phyloP scores from a whole-genome alignment of 1,140 invertebrate genomes.

The Cecropterus lyciades region DNA sequence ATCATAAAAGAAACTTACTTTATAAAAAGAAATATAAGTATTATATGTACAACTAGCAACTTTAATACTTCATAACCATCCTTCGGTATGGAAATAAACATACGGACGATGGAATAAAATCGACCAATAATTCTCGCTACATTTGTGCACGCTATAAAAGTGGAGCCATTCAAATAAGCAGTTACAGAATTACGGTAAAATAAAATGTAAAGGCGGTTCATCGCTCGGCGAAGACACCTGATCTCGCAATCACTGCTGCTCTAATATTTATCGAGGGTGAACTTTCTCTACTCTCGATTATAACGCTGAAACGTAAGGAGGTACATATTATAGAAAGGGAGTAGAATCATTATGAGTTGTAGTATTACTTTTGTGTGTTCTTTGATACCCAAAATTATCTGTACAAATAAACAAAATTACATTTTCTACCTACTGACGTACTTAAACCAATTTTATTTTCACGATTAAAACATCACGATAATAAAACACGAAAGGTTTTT shows the following conservation, averaged over 20 bases:
- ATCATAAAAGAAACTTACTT: no score
- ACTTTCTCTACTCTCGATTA: conserved; percentile 31
- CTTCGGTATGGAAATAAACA: conserved; percentile 18
- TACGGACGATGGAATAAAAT: conserved; percentile 6
- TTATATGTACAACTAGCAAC: not conserved
- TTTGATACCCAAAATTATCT: no score
- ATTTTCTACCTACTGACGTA: no score
- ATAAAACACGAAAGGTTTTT: no score
- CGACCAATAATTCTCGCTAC: conserved; percentile 2
- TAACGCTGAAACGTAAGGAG: not conserved
- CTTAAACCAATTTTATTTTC: no score
- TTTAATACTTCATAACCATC: not conserved
- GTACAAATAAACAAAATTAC: no score
- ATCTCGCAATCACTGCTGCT: conserved; percentile 49
- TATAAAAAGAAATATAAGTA: no score
- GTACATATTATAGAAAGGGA: not conserved
- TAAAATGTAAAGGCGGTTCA: conserved; percentile 44
- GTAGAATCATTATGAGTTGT: not conserved
- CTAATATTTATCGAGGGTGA: conserved; percentile 72
- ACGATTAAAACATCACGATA: no score
- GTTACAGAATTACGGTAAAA: conserved; percentile 24
- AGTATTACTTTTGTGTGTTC: not conserved
- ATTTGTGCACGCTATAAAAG: conserved; percentile 10
- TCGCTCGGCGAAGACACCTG: conserved; percentile 52
- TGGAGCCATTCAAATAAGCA: conserved; percentile 6